A percentile compares a stretch with the other conserved stretches of the same genome.
phyloP scores from a whole-genome alignment of 2,113 vertebrate species.

The Ailuropoda melanoleuca region DNA sequence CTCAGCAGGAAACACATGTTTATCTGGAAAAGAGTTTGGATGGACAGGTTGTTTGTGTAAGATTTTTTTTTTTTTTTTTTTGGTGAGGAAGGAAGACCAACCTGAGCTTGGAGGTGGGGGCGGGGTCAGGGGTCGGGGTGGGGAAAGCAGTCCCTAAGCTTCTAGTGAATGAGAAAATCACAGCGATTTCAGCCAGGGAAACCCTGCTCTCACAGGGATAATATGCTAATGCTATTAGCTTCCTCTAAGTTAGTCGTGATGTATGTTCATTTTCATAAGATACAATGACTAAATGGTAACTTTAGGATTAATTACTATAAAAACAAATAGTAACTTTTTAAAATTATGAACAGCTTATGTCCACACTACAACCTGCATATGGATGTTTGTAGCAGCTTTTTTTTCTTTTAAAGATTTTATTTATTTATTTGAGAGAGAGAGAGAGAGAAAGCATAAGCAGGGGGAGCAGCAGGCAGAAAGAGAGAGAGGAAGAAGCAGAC shows the following conservation, averaged over 20 bases:
- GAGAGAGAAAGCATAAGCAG: neutral
- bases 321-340: conserved; percentile 18
- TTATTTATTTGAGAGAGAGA: neutral
- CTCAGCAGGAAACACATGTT: conserved; percentile 77
- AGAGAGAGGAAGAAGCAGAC: neutral
- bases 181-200: neutral
- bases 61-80: conserved; percentile 58
- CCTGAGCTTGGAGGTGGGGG: conserved; percentile 1
- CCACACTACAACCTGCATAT: neutral
- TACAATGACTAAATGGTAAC: neutral
- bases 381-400: neutral
- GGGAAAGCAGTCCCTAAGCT: neutral
- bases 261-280: neutral
- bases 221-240: neutral
- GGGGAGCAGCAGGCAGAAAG: neutral
- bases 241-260: neutral
- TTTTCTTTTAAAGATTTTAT: neutral
- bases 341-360: neutral
- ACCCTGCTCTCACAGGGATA: neutral
- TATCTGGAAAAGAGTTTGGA: conserved; percentile 77
- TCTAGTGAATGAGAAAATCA: conserved; percentile 9
- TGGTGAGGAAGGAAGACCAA: conserved; percentile 71
- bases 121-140: neutral
- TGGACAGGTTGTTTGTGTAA: conserved; percentile 74
- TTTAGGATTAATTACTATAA: neutral